These are phyloP conservation scores for Aulostomus chinensis DNA, from an alignment of 2,797 vertebrate genomes.

Conservation along the genomic window DNA sequence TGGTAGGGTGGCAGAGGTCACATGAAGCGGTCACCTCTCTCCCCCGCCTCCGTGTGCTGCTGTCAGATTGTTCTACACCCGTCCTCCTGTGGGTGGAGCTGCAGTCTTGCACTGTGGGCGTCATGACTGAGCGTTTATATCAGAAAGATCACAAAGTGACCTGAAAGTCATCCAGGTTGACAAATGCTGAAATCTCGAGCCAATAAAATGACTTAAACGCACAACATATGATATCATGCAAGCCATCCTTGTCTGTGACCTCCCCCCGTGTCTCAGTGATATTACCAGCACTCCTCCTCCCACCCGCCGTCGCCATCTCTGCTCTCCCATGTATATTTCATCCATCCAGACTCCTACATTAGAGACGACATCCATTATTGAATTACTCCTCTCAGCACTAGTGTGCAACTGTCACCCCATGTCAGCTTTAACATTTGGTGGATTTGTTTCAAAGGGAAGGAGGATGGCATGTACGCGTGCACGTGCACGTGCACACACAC, in stretches of 20 bases:
- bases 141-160: constrained; percentile 13
- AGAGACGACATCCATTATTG: constrained; percentile 78
- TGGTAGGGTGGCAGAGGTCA: constrained; percentile 53
- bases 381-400: constrained; percentile 72
- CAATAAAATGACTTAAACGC: constrained; percentile 6
- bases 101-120: constrained; percentile 6
- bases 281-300: constrained; percentile 31
- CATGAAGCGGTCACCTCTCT: constrained; percentile 2
- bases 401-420: constrained; percentile 70
- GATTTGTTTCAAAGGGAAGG: constrained; percentile 58
- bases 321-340: constrained; percentile 77
- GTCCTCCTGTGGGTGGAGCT: constrained; percentile 43
- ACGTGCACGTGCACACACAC: constrained; percentile 13
- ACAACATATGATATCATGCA: constrained; percentile 50
- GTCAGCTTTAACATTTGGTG: constrained; percentile 73
- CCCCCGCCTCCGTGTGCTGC: not conserved
- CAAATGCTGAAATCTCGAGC: not conserved
- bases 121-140: not conserved
- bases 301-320: constrained; percentile 27
- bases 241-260: constrained; percentile 43
- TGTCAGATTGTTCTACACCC: constrained; percentile 7
- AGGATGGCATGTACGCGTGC: constrained; percentile 10
- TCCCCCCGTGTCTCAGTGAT: constrained; percentile 57
- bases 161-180: constrained; percentile 13
- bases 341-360: constrained; percentile 74